phyloP scores from a whole-genome alignment of 1,140 invertebrate species.

The Mycetomoellerius zeteki region DNA sequence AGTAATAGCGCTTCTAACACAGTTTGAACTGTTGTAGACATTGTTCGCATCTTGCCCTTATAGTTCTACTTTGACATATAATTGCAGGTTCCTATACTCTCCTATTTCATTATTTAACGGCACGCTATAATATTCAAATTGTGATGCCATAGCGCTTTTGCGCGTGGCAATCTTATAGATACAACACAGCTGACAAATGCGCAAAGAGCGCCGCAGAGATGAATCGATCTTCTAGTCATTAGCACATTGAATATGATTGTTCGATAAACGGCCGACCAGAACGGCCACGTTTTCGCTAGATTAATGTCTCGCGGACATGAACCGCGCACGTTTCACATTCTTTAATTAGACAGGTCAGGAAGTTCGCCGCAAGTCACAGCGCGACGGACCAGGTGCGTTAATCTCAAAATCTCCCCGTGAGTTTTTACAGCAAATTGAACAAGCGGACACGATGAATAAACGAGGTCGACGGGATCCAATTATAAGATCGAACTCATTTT shows the following conservation, averaged over 20 bases:
- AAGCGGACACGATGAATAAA: constrained; percentile 9
- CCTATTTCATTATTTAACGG: constrained; percentile 35
- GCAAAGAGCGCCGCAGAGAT: constrained; percentile 31
- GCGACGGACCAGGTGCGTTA: constrained; percentile 49
- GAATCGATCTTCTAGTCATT: constrained; percentile 85
- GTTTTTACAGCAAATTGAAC: constrained; percentile 46
- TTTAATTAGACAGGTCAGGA: constrained; percentile 81
- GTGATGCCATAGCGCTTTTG: not conserved
- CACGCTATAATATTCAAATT: not conserved
- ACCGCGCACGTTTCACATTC: constrained; percentile 78
- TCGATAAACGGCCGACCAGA: constrained; percentile 70
- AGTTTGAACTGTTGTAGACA: constrained; percentile 17
- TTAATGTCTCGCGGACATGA: constrained; percentile 83
- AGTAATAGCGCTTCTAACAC: constrained; percentile 2
- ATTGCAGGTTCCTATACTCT: constrained; percentile 27
- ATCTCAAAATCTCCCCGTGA: constrained; percentile 52
- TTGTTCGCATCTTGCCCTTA: not conserved
- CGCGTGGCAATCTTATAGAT: constrained; percentile 19
- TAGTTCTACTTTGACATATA: constrained; percentile 7
- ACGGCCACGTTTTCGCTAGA: constrained; percentile 84
- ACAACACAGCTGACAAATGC: not conserved
- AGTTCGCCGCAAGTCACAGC: constrained; percentile 47
- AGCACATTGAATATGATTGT: constrained; percentile 81
- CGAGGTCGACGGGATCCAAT: not conserved
- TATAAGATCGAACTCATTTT: constrained; percentile 7